Conservation (phyloP, 64 coral and sea anemone genomes). For the Pocillopora verrucosa region DNA sequence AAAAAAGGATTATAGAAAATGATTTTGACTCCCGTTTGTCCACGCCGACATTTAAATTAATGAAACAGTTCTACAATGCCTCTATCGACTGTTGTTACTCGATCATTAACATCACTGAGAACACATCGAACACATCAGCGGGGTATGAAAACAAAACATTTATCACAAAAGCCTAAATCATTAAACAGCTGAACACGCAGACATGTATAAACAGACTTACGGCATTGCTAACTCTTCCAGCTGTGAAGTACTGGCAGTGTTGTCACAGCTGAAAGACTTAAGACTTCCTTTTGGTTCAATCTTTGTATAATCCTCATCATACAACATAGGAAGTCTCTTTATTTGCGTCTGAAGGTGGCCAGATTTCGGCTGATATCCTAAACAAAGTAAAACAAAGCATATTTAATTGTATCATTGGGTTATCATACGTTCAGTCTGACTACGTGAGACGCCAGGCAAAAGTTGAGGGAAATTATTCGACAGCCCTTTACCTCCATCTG, state of each 20-base stretch:
- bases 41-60: too few species aligned
- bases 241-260: not conserved
- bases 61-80: too few species aligned
- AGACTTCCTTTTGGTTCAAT: not conserved
- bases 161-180: not conserved
- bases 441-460: not conserved
- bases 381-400: not conserved
- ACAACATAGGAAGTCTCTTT: slow-evolving; percentile 90
- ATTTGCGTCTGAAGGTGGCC: slow-evolving; percentile 84
- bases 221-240: slow-evolving; percentile 93
- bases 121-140: too few species aligned
- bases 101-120: too few species aligned
- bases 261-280: not conserved
- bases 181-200: not conserved
- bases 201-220: slow-evolving; percentile 41
- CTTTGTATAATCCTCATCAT: slow-evolving; percentile 60
- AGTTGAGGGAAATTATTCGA: too few species aligned
- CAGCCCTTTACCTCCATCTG: slow-evolving; percentile 34
- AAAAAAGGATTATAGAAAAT: too few species aligned
- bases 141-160: not conserved
- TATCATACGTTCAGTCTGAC: not conserved
- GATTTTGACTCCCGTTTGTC: too few species aligned
- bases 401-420: not conserved
- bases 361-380: slow-evolving; percentile 82
- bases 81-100: too few species aligned